Evolutionary conservation across 1,140 invertebrate species (phyloP), one percentile per base, ranked within the genome.

Genomic region (Solenopsis fugax): DNA sequence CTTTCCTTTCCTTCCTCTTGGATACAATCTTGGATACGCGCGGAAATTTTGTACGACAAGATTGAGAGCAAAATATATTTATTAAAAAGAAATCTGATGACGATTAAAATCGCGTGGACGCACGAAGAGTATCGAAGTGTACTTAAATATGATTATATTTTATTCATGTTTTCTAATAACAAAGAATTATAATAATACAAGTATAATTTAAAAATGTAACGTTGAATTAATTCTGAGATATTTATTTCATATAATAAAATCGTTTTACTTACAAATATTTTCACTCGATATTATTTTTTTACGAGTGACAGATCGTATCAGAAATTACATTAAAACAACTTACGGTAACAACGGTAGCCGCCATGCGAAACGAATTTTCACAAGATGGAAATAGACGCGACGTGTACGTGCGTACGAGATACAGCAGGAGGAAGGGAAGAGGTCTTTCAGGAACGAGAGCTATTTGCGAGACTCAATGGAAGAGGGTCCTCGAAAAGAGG

Each of bases 391-490:
- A 73, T 56, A 72, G 71, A 81, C 65, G 88, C 62, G 52, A 54
- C 76, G 80, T 81, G 86, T 87, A 87, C 76, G 81, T 82, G 77
- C 71, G 84, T 69, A 52, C 52, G 75, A 85, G 76, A 75, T 81
- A 86, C 58, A 89, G 34, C 12, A 80, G 34, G 50, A 80, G 72
- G 62, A 78, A 77, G 24, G 48, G 41, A 72, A 56, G 71, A 88
- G 88, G 75, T 91, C 89, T 92, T 93, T 89, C 86, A 93, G 88
- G 88, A 90, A 88, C 87, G 90, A 86, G 85, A 76, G 88, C 93
- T 94, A 93, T 94, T 94, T 94, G 91, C 91, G 92, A 91, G 87
- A 73, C 92, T 93, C 91, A 94, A 94, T 93, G 93, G 91, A 92
- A 93, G 92, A 94, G 90, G 90, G 91, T 92, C 91, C 90, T 92